Evolutionary conservation across 1,140 invertebrate genomes (phyloP).

Genomic region (Parasteatoda tepidariorum): DNA sequence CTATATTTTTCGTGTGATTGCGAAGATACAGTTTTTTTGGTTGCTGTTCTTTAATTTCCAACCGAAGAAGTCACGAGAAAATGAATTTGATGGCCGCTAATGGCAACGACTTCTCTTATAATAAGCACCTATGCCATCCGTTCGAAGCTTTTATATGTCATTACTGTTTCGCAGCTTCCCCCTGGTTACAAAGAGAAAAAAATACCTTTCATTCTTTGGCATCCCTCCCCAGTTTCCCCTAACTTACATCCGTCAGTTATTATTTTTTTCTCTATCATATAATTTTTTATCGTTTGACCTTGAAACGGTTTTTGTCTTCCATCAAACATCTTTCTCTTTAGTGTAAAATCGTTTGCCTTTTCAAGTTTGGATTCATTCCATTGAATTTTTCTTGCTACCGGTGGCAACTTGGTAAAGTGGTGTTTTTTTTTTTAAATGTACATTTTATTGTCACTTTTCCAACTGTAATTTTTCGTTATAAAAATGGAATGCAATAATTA

Average conservation of each 20-base stretch:
- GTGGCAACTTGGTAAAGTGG: neutral
- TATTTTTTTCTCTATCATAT: neutral
- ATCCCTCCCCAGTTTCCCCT: neutral
- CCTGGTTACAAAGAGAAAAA: neutral
- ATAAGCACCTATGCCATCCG: slow-evolving; percentile 58
- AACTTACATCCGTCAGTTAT: slow-evolving; percentile 20
- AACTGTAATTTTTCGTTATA: too few species aligned
- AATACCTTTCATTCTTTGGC: slow-evolving; percentile 16
- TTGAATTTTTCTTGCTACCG: too few species aligned
- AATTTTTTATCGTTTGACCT: slow-evolving; percentile 21
- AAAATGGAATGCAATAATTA: too few species aligned
- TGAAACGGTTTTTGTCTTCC: slow-evolving; percentile 17
- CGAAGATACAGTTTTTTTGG: slow-evolving; percentile 15
- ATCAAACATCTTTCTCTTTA: neutral
- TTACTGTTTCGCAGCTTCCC: slow-evolving; percentile 40
- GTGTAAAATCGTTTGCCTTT: neutral
- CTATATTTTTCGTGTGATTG: slow-evolving; percentile 53
- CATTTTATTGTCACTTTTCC: too few species aligned
- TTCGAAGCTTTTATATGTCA: slow-evolving; percentile 57
- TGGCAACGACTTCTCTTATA: slow-evolving; percentile 56
- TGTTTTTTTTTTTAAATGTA: too few species aligned
- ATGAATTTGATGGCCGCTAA: slow-evolving; percentile 57
- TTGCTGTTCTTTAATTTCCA: slow-evolving; percentile 17
- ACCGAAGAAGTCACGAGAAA: slow-evolving; percentile 39
- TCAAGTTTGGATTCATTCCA: neutral